Percentiles rank a stretch among this genome's conserved stretches.
These are phyloP conservation scores for Onthophagus sagittarius DNA, from an alignment of 2,888 invertebrate genomes.

Conservation along the genomic window DNA sequence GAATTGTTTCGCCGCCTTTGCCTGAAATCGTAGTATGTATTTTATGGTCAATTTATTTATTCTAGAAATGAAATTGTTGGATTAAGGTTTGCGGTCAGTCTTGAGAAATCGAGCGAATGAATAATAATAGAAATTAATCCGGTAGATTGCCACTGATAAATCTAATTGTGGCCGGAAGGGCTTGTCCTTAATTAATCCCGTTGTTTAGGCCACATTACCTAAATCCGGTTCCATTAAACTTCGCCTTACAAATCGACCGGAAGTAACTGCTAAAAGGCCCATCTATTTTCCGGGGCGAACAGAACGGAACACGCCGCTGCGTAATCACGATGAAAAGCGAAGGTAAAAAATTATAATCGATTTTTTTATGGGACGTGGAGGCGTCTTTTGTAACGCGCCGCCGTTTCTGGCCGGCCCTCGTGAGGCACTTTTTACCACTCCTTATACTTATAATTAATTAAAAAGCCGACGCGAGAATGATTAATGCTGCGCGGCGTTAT, in stretches of 20 bases:
- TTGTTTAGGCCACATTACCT: slow-evolving; percentile 12
- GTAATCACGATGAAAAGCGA: background rate
- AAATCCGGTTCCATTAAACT: slow-evolving; percentile 5
- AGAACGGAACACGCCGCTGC: background rate
- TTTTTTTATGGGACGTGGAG: background rate
- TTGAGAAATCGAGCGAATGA: slow-evolving; percentile 6
- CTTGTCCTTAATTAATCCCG: slow-evolving; percentile 13
- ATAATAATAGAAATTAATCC: slow-evolving; percentile 4
- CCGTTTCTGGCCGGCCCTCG: background rate
- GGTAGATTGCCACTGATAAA: slow-evolving; percentile 11
- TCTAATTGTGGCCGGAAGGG: slow-evolving; percentile 11
- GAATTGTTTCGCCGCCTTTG: background rate
- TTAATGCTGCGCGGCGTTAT: slow-evolving; percentile 1
- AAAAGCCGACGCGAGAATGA: slow-evolving; percentile 1
- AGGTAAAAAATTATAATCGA: background rate
- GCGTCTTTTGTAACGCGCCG: background rate
- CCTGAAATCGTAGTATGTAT: background rate
- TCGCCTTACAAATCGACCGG: slow-evolving; percentile 6
- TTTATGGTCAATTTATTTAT: background rate
- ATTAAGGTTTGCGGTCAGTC: background rate
- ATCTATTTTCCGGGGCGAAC: background rate
- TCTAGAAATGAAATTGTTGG: background rate
- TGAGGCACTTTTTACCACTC: background rate
- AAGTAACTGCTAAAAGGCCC: slow-evolving; percentile 2
- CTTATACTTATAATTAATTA: slow-evolving; percentile 8